Evolutionary conservation across 2,888 invertebrate genomes (phyloP).

Genomic region (Metallyticus violacea): DNA sequence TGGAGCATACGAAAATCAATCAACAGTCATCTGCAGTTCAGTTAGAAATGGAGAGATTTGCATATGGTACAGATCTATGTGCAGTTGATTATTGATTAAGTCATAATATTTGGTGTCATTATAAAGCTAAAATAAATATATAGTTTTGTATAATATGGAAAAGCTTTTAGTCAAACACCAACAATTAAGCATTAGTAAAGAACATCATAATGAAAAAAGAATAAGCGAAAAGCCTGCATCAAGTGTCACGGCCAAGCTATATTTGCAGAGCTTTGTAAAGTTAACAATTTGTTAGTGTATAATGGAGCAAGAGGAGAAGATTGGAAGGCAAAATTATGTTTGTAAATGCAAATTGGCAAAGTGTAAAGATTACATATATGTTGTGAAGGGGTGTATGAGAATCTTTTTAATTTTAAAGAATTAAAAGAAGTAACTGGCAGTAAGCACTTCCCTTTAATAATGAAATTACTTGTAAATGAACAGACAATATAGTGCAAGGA

Average conservation of each 20-base stretch:
- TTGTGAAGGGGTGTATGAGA: too few species aligned
- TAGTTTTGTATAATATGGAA: not conserved
- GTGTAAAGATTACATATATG: too few species aligned
- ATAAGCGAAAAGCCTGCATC: not conserved
- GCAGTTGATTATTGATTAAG: not conserved
- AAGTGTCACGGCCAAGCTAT: not conserved
- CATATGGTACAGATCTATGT: not conserved
- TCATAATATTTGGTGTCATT: not conserved
- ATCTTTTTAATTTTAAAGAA: too few species aligned
- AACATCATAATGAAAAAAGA: not conserved
- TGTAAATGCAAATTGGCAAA: too few species aligned
- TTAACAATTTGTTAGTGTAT: too few species aligned
- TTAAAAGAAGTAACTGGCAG: too few species aligned
- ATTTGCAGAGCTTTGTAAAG: not conserved
- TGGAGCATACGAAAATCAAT: not conserved
- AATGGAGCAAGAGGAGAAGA: too few species aligned
- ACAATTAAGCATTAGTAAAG: not conserved
- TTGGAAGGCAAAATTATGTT: too few species aligned
- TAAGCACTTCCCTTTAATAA: too few species aligned
- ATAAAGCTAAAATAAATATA: slow-evolving; percentile 1
- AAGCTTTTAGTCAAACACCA: not conserved
- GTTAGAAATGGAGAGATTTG: not conserved
- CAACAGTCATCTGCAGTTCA: not conserved
- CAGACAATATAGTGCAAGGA: too few species aligned
- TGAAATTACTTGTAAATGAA: too few species aligned